phyloP scores from a whole-genome alignment of 2,888 invertebrate species.

The Scaptomyza caliginosa region DNA sequence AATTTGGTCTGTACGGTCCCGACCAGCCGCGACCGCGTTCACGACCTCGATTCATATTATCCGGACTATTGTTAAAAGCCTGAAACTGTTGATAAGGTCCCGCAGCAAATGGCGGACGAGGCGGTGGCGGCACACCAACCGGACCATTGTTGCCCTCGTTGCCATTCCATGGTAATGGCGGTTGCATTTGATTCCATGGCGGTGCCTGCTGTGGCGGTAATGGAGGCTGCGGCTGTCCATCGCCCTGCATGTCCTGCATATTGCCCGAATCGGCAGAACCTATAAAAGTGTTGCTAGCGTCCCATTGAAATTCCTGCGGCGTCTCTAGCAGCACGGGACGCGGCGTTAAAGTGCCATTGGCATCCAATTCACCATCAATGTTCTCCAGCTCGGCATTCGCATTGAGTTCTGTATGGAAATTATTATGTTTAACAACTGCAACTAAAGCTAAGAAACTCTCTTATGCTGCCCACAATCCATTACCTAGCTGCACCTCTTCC shows the following conservation, averaged over 20 bases:
- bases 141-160: slow-evolving; percentile 50
- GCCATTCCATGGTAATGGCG: slow-evolving; percentile 69
- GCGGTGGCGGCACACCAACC: slow-evolving; percentile 52
- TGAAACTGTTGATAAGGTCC: slow-evolving; percentile 65
- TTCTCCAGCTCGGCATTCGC: slow-evolving; percentile 45
- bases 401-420: slow-evolving; percentile 51
- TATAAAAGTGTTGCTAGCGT: slow-evolving; percentile 59
- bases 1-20: slow-evolving; percentile 70
- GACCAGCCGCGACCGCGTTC: slow-evolving; percentile 74
- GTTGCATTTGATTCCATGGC: slow-evolving; percentile 72
- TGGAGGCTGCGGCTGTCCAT: slow-evolving; percentile 46
- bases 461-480: not conserved
- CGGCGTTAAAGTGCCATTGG: slow-evolving; percentile 48
- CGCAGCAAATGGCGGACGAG: slow-evolving; percentile 43
- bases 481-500: slow-evolving; percentile 83
- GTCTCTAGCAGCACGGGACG: slow-evolving; percentile 80
- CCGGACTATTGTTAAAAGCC: slow-evolving; percentile 61
- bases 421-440: slow-evolving; percentile 7
- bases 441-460: slow-evolving; percentile 17
- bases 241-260: slow-evolving; percentile 60
- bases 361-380: slow-evolving; percentile 52
- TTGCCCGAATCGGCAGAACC: slow-evolving; percentile 32
- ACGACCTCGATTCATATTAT: slow-evolving; percentile 63
- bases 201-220: slow-evolving; percentile 51
- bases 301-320: slow-evolving; percentile 80